Conservation (phyloP, 2,888 invertebrate genomes). For the Linnaemya vulpina region DNA sequence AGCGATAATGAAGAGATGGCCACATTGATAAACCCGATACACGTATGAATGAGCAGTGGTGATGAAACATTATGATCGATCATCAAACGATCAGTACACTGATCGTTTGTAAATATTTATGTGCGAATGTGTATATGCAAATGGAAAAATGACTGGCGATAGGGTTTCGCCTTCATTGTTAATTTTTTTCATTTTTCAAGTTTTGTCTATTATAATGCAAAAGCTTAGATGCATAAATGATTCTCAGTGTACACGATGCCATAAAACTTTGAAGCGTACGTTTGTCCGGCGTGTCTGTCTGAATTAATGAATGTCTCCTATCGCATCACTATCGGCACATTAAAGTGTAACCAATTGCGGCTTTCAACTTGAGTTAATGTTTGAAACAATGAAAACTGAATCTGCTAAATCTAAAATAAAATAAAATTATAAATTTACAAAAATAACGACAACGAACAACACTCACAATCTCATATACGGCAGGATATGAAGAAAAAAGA, state of each 20-base stretch:
- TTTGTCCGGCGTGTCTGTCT: not conserved
- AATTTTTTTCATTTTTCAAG: not conserved
- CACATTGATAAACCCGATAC: conserved; percentile 54
- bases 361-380: conserved; percentile 78
- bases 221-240: conserved; percentile 54
- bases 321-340: conserved; percentile 76
- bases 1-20: conserved; percentile 57
- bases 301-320: conserved; percentile 26
- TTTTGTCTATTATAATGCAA: not conserved
- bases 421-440: conserved; percentile 16
- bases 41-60: conserved; percentile 46
- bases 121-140: not conserved
- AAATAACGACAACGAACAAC: conserved; percentile 10
- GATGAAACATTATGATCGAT: conserved; percentile 64
- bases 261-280: not conserved
- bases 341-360: conserved; percentile 82
- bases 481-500: not conserved
- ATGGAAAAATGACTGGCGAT: not conserved
- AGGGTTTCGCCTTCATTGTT: not conserved
- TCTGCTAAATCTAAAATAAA: conserved; percentile 29
- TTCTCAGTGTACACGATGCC: conserved; percentile 8
- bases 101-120: conserved; percentile 8
- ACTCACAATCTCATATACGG: not conserved
- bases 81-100: conserved; percentile 51
- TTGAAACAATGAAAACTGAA: conserved; percentile 68